phyloP scores from a whole-genome alignment of 2,888 invertebrate genomes.

The Ligdia adustata region DNA sequence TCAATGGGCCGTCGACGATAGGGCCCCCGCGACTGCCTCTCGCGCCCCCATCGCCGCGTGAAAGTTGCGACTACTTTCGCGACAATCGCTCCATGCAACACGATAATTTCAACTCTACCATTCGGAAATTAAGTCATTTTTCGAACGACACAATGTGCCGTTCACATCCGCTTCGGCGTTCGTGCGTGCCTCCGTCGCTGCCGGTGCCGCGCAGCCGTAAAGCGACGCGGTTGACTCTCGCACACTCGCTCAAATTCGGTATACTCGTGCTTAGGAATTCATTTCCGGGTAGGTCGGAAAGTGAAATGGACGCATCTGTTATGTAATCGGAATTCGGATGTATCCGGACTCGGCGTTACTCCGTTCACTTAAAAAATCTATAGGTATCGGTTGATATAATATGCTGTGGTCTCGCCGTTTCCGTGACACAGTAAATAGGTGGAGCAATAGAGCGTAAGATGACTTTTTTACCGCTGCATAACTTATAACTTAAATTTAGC shows the following conservation, averaged over 20 bases:
- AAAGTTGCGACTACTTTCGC: constrained; percentile 83
- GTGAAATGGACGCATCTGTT: constrained; percentile 84
- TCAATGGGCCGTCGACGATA: constrained; percentile 77
- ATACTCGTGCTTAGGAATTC: constrained; percentile 83
- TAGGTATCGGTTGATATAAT: constrained; percentile 79
- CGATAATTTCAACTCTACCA: constrained; percentile 71
- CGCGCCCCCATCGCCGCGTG: constrained; percentile 78
- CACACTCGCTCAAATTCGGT: constrained; percentile 60
- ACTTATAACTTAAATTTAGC: constrained; percentile 47
- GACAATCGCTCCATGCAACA: constrained; percentile 61
- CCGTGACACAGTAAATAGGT: constrained; percentile 58
- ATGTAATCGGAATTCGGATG: constrained; percentile 84
- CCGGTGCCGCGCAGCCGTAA: constrained; percentile 46
- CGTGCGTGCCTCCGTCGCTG: constrained; percentile 59
- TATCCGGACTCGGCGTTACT: constrained; percentile 81
- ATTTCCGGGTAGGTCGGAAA: constrained; percentile 84
- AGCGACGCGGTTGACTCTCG: constrained; percentile 52
- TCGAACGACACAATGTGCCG: constrained; percentile 60
- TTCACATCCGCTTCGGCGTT: constrained; percentile 80
- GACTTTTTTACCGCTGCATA: constrained; percentile 49
- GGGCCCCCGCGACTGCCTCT: constrained; percentile 73
- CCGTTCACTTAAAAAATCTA: constrained; percentile 81
- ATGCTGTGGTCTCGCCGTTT: constrained; percentile 55
- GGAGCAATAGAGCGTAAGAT: constrained; percentile 62
- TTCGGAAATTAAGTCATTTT: constrained; percentile 73